phyloP scores from a whole-genome alignment of 2,888 invertebrate species.

The Elegia similella region DNA sequence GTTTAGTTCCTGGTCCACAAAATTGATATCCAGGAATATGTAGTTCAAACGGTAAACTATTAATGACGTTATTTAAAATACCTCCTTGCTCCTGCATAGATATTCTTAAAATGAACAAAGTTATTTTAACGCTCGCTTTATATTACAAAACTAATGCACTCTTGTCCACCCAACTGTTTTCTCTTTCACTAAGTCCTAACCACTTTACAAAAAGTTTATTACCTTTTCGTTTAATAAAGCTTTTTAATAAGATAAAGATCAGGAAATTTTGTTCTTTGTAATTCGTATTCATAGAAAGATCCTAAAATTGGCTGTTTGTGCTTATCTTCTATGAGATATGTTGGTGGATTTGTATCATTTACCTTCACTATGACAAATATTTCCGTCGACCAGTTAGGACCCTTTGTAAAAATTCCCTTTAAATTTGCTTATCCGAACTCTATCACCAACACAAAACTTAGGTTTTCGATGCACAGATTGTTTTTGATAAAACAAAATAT shows the following conservation, averaged over 20 bases:
- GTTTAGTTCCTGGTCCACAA: background rate
- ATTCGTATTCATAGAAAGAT: background rate
- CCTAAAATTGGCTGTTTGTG: background rate
- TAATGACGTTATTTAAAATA: background rate
- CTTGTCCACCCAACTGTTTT: background rate
- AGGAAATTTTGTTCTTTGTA: background rate
- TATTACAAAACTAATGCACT: background rate
- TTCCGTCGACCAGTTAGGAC: background rate
- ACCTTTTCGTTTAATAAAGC: background rate
- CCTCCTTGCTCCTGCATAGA: background rate
- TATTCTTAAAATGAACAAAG: background rate
- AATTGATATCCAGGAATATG: background rate
- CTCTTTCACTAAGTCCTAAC: background rate
- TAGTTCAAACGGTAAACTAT: background rate
- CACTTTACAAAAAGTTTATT: background rate
- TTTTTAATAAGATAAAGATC: background rate
- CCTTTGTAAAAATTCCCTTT: background rate
- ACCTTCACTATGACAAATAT: background rate
- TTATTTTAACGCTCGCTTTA: background rate
- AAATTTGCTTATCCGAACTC: background rate
- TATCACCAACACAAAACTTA: background rate
- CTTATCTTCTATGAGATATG: background rate
- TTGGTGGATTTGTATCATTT: background rate
- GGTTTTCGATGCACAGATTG: background rate
- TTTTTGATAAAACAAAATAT: background rate